Base-by-base conservation (phyloP, 1,140 invertebrate species). In the Pogonomyrmex barbatus region DNA sequence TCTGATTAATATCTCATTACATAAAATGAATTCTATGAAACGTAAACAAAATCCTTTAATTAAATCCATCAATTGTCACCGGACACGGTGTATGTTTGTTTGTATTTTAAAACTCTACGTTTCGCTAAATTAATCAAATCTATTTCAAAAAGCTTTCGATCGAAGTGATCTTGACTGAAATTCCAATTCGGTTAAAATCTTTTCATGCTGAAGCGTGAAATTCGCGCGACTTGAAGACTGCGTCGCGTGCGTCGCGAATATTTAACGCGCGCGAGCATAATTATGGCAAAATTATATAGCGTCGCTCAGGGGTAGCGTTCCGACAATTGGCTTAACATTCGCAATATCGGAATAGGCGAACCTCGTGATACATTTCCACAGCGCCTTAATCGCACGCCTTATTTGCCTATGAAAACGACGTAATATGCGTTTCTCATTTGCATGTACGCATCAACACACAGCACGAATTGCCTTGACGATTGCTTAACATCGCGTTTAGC, bases 311-410 rank as follows among this genome's bases (percentile, higher is more conserved):
- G 6, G 39, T 12, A 2, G n/a, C n/a, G 70, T 45, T 67, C 33
- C 33, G 9, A 33, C 33, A 30, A 76, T 63, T 30, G 39, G 68
- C 68, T 76, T 70, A 54, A 86, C 58, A 82, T 47, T 82, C 68
- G 12, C 39, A 10, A 14, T 63, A 30, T 45, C 14, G 47, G 50
- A 14, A 17, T 42, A 24, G 45, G 36, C 9, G 10, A 56, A 52
- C 30, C 54, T 81, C 56, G 5, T 45, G 50, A 81, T 76, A 36
- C 30, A 77, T 33, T 62, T 68, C 65, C 58, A 9, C 60, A 62
- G 60, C 82, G 73, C 87, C 91, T 91, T 91, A 90, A 91, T 87
- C 83, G 78, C 78, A 58, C 50, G 87, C 76, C 76, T 86, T 91
- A 89, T 92, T 87, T 91, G 79, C 78, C 62, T 63, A 67, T 39